Evolutionary conservation across 2,888 invertebrate genomes (phyloP), one percentile per base, ranked within the genome.

Genomic region (Lasius platythorax): DNA sequence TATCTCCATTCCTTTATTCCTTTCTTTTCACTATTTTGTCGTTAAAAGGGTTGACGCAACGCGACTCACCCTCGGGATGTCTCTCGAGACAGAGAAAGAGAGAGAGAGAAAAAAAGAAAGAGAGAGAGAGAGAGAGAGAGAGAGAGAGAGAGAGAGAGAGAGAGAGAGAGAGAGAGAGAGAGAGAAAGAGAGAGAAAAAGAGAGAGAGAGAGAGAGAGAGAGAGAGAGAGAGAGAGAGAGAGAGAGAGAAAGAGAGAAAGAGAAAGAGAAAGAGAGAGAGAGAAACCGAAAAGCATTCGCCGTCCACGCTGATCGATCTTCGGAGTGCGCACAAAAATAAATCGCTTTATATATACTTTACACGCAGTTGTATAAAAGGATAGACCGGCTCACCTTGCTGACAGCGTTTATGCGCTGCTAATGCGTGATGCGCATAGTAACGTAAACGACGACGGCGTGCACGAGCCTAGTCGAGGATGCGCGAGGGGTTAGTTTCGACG

Each of bases 401-500:
- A 76, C 40, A 28, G 37, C n/a, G 75, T 53, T 64, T 46, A 33
- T 78, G 46, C 75, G 61, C 46, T 5, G 46, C 58, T 67, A 67
- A 58, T 67, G 23, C 43, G n/a, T 56, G 15, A 23, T 6, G 23
- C 15, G 37, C 61, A 75, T 84, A 40, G 61, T 43, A 68, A 33
- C 46, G 50, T 12, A 68, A 30, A 46, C 50, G 43, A 63, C 61
- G 58, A 23, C 87, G 83, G 87, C 83, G 87, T 87, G 83, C 72
- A 79, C 43, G 70, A 37, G 8, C 18, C 61, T 23, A 18, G 18
- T 64, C 56, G 61, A 58, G 53, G 67, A 66, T 46, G 61, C 53
- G 50, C 9, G 79, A 82, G 70, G 86, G 86, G 82, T 90, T 87
- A 87, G 84, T 86, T 83, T 83, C 68, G 82, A 83, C 73, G 75